phyloP scores from a whole-genome alignment of 1,140 invertebrate genomes.

The Drosophila neocordata region DNA sequence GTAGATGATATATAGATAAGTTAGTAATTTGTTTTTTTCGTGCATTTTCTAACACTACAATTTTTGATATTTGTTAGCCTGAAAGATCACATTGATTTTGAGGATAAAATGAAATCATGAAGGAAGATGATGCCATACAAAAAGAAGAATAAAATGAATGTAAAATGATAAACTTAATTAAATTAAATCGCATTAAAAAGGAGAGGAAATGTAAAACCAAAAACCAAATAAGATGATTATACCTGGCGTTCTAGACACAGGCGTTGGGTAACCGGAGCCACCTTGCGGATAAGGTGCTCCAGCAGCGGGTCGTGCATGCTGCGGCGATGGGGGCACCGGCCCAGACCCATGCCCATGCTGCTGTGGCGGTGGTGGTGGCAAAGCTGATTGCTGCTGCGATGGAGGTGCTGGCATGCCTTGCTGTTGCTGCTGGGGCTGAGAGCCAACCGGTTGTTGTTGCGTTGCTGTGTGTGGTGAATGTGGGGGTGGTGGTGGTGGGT shows the following conservation, averaged over 20 bases:
- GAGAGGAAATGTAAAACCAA: slow-evolving; percentile 20
- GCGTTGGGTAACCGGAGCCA: slow-evolving; percentile 80
- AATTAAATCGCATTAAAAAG: slow-evolving; percentile 14
- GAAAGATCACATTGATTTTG: not conserved
- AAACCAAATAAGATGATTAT: slow-evolving; percentile 67
- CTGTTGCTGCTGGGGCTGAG: slow-evolving; percentile 33
- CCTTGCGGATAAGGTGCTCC: slow-evolving; percentile 82
- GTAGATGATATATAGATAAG: not conserved
- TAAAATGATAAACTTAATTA: slow-evolving; percentile 12
- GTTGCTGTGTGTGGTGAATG: slow-evolving; percentile 68
- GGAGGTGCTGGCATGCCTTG: slow-evolving; percentile 27
- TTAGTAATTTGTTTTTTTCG: slow-evolving; percentile 2
- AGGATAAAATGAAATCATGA: not conserved
- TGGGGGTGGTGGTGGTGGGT: slow-evolving; percentile 57
- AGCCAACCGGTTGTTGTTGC: slow-evolving; percentile 38
- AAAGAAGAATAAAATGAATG: not conserved
- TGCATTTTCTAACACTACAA: slow-evolving; percentile 7
- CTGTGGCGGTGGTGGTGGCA: slow-evolving; percentile 60
- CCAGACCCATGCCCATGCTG: slow-evolving; percentile 45
- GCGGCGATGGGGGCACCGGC: slow-evolving; percentile 51
- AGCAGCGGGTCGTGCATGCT: slow-evolving; percentile 76
- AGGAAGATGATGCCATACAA: not conserved
- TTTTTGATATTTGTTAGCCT: slow-evolving; percentile 35
- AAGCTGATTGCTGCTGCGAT: slow-evolving; percentile 33
- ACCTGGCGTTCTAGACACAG: slow-evolving; percentile 83